Evolutionary conservation across 2,113 vertebrate species (phyloP).

Genomic region (Suncus etruscus): DNA sequence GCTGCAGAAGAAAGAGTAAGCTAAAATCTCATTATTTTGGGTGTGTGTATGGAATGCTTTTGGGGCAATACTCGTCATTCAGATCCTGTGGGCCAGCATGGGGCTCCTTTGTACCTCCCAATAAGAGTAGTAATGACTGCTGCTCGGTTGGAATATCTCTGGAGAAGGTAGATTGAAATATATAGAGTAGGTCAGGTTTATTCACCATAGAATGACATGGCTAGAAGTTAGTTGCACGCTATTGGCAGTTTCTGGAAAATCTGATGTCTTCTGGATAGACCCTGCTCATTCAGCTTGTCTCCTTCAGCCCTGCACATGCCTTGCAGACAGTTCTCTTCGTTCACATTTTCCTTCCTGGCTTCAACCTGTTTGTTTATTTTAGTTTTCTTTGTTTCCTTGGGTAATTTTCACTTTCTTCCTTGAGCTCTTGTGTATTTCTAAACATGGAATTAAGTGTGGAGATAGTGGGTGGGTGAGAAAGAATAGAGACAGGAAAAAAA

Average conservation of each 20-base stretch:
- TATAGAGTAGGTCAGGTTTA: not conserved
- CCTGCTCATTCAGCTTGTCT: not conserved
- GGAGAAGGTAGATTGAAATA: not conserved
- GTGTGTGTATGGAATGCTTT: conserved; percentile 32
- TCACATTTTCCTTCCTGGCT: conserved; percentile 69
- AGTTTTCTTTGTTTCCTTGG: not conserved
- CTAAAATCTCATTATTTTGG: conserved; percentile 6
- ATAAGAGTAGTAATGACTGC: conserved; percentile 37
- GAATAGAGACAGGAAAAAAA: conserved; percentile 64
- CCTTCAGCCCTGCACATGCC: not conserved
- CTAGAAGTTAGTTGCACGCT: conserved; percentile 17
- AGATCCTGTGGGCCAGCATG: not conserved
- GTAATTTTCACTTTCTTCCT: conserved; percentile 36
- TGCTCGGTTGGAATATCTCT: not conserved
- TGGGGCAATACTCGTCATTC: not conserved
- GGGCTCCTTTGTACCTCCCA: conserved; percentile 16
- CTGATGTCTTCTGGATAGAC: not conserved
- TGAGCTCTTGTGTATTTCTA: conserved; percentile 59
- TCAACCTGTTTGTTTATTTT: conserved; percentile 61
- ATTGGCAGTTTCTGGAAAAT: not conserved
- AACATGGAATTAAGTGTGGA: conserved; percentile 52
- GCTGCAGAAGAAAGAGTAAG: conserved; percentile 14
- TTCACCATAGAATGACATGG: not conserved
- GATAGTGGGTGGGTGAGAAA: conserved; percentile 72
- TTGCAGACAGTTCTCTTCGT: conserved; percentile 61